phyloP scores from a whole-genome alignment of 2,797 vertebrate species.

The Oreonectes daqikongensis region DNA sequence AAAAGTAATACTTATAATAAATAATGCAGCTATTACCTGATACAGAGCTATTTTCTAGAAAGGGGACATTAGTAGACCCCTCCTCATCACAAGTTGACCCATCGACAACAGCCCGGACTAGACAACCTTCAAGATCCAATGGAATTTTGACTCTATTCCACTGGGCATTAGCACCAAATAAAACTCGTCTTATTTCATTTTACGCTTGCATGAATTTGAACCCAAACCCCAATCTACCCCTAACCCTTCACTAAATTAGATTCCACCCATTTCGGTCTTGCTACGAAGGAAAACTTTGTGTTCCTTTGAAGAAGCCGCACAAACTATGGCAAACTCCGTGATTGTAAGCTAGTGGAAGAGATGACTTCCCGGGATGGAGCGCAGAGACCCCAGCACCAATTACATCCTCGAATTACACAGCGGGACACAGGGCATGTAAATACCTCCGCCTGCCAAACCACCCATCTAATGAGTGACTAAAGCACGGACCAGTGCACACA shows the following conservation, averaged over 20 bases:
- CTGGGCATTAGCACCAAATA: neutral
- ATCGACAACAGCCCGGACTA: neutral
- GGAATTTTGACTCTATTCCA: neutral
- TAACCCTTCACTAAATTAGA: neutral
- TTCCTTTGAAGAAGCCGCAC: slow-evolving; percentile 23
- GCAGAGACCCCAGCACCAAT: slow-evolving; percentile 61
- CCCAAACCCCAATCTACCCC: neutral
- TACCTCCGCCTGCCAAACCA: slow-evolving; percentile 52
- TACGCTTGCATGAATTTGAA: slow-evolving; percentile 6
- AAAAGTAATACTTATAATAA: neutral
- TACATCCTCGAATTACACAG: slow-evolving; percentile 72
- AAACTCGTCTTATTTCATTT: neutral
- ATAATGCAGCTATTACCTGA: neutral
- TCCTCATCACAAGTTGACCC: neutral
- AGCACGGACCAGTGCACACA: slow-evolving; percentile 35
- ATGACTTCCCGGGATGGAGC: slow-evolving; percentile 42
- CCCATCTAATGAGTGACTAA: slow-evolving; percentile 50
- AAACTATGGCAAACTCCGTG: slow-evolving; percentile 21
- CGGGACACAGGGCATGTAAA: slow-evolving; percentile 67
- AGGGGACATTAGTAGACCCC: neutral
- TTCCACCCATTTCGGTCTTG: neutral
- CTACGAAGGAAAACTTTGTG: slow-evolving; percentile 2
- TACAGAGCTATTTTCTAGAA: neutral
- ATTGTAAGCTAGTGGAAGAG: slow-evolving; percentile 49
- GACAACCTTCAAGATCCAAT: neutral